These are phyloP conservation scores for Heliangelus exortis DNA, from an alignment of 2,797 vertebrate genomes.

Conservation along the genomic window DNA sequence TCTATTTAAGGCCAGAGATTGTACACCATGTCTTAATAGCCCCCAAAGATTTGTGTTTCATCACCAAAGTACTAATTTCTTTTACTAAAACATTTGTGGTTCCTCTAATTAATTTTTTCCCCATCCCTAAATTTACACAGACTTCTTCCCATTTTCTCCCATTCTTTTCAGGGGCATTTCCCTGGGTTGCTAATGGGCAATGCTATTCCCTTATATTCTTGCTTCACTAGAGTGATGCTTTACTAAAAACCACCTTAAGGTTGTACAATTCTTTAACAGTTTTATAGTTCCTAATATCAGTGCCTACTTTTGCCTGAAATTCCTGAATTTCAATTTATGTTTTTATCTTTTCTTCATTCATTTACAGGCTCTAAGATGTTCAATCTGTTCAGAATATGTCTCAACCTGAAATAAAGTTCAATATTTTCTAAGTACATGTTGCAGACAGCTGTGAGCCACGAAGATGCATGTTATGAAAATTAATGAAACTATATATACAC, in stretches of 20 bases:
- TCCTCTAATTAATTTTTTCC: neutral
- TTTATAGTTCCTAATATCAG: neutral
- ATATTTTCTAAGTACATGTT: neutral
- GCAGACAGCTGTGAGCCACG: neutral
- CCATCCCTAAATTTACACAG: neutral
- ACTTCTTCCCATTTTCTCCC: neutral
- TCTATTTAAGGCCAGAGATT: neutral
- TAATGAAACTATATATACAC: neutral
- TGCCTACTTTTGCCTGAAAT: neutral
- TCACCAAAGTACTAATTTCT: neutral
- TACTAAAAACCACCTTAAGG: neutral
- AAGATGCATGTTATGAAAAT: neutral
- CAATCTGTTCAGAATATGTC: neutral
- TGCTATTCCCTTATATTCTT: neutral
- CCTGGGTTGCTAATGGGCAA: neutral
- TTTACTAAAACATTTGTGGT: neutral
- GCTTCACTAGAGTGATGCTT: neutral
- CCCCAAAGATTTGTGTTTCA: neutral
- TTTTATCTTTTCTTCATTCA: neutral
- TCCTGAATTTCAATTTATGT: neutral
- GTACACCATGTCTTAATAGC: neutral
- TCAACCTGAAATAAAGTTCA: neutral
- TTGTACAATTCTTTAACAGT: neutral
- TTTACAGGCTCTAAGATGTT: neutral
- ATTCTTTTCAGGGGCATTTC: neutral